These are phyloP conservation scores for Etheostoma nigrum DNA, from an alignment of 2,797 vertebrate genomes.

Conservation along the genomic window DNA sequence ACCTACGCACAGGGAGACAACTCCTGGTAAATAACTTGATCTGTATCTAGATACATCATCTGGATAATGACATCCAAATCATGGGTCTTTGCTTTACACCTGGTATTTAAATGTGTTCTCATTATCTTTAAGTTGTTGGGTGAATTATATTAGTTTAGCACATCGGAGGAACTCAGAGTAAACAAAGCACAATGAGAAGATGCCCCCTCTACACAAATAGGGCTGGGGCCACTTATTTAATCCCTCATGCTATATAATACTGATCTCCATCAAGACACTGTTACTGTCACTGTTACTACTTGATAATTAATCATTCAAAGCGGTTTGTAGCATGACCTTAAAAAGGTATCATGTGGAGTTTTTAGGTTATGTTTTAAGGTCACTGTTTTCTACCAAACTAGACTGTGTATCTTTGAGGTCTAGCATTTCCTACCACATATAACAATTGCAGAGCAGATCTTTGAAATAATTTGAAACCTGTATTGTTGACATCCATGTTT, in stretches of 20 bases:
- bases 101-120: neutral
- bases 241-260: neutral
- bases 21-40: neutral
- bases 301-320: neutral
- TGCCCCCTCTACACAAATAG: neutral
- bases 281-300: neutral
- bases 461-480: neutral
- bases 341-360: neutral
- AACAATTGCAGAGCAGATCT: neutral
- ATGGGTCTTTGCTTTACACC: neutral
- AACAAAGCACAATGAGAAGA: neutral
- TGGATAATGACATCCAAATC: neutral
- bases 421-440: neutral
- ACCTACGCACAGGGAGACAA: neutral
- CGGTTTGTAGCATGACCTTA: neutral
- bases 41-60: neutral
- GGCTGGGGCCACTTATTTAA: neutral
- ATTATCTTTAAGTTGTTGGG: neutral
- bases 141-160: neutral
- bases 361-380: neutral
- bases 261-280: neutral
- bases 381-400: neutral
- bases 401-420: neutral
- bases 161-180: neutral
- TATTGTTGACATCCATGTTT: neutral